Evolutionary conservation across 92 coral and sea anemone species (phyloP), one percentile per base, ranked within the genome.

Genomic region (Heteractis magnifica): DNA sequence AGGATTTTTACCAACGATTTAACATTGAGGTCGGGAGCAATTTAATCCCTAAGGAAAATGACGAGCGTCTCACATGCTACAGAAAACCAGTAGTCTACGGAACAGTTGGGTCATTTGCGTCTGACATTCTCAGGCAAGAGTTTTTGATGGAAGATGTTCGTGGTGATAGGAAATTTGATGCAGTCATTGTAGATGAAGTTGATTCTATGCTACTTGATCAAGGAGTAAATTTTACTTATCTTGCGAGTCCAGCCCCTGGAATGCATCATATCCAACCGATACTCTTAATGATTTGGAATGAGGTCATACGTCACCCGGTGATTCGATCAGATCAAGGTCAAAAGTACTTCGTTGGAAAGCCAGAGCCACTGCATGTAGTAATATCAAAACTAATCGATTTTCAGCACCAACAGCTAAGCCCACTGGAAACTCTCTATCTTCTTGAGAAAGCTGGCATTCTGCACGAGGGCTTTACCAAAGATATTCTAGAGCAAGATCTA

Each of bases 191-290:
- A 48, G 87, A 84, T 55, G 87, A 84, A 77, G 87, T 84, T 20
- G 87, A 84, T 65, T 76, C 75, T 48, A 64, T 84, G 83, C 87
- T 84, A 9, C 74, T 84, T 52, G 87, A 84, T 51, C 71, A 84
- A 68, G 87, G 81, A 74, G 65, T 76, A 52, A 77, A 84, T 64
- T 48, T 77, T 23, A 77, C 81, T 26, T 84, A 84, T 49, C 65
- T 84, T 58, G 65, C 87, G 60, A 77, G 81, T 74, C 76, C 80
- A 48, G 78, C 78, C 60, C 71, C 72, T 51, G 79, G 75, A 18
- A 72, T 84, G 74, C 58, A 84, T 50, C 76, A 65, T 78, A 72
- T 84, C 56, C 65, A 84, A 51, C 68, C 71, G 44, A 21, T 84
- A 71, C 81, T 76, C 41, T 70, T 78, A 21, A 62, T 55, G 76